Evolutionary conservation across 2,113 vertebrate species (phyloP).

Genomic region (Psammodynastes pulverulentus): DNA sequence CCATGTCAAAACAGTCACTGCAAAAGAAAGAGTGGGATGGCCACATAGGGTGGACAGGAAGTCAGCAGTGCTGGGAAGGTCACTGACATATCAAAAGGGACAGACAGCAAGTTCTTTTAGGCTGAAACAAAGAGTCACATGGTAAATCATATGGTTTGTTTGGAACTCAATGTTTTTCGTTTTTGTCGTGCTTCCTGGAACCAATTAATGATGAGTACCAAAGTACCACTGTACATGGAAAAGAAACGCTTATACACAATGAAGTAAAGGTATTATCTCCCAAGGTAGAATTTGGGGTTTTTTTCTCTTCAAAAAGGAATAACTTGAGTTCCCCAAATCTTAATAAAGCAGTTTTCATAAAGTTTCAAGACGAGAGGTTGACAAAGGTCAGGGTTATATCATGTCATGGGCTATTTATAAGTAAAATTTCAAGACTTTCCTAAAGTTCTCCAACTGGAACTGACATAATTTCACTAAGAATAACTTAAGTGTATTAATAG

Average conservation of each 20-base stretch:
- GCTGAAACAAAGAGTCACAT: background rate
- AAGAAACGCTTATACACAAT: background rate
- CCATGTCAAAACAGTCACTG: background rate
- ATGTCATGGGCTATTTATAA: fast-evolving
- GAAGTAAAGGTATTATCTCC: constrained; percentile 1
- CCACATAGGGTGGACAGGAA: background rate
- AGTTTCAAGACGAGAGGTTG: background rate
- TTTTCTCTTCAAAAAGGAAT: background rate
- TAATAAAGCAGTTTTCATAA: background rate
- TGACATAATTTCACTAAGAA: fast-evolving
- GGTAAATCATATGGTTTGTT: background rate
- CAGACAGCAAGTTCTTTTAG: background rate
- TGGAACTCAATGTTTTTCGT: background rate
- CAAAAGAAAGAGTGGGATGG: background rate
- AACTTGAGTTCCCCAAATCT: fast-evolving
- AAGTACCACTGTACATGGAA: background rate
- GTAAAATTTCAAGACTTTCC: background rate
- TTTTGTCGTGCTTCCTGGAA: background rate
- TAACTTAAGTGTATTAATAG: background rate
- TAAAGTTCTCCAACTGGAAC: background rate
- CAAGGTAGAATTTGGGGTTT: fast-evolving
- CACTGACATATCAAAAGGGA: background rate
- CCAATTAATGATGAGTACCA: background rate
- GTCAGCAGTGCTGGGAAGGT: background rate
- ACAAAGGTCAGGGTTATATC: background rate